phyloP scores from a whole-genome alignment of 2,113 vertebrate species.

The Chaenogobius annularis region DNA sequence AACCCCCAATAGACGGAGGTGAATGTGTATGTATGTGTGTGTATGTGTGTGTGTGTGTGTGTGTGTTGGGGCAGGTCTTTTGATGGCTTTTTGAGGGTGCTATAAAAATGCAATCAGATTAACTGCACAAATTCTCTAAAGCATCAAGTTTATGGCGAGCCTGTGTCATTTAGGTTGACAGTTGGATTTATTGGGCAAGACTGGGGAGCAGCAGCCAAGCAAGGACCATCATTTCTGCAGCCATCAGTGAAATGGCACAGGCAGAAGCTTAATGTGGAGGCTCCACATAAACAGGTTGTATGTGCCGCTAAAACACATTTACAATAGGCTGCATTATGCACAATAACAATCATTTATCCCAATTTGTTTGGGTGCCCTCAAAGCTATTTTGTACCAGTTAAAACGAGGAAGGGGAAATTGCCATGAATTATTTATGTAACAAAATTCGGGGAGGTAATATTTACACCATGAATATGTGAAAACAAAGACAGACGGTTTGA shows the following conservation, averaged over 20 bases:
- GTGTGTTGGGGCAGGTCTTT: constrained; percentile 33
- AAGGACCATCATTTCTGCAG: constrained; percentile 51
- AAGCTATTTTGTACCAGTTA: no score
- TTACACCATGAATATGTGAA: no score
- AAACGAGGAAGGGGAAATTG: no score
- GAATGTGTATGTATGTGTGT: constrained; percentile 58
- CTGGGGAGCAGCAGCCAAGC: constrained; percentile 25
- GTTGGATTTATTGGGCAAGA: constrained; percentile 53
- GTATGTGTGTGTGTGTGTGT: background rate
- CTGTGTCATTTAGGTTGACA: constrained; percentile 48
- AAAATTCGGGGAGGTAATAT: background rate
- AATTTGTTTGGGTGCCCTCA: background rate
- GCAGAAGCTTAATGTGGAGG: constrained; percentile 17
- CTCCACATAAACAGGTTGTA: constrained; percentile 37
- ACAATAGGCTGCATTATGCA: constrained; percentile 32
- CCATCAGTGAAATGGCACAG: constrained; percentile 53
- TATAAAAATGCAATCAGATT: constrained; percentile 61
- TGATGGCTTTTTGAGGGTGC: constrained; percentile 36
- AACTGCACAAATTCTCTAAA: constrained; percentile 42
- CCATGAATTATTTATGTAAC: background rate
- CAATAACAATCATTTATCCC: constrained; percentile 17
- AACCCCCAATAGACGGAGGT: background rate
- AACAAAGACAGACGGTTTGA: no score
- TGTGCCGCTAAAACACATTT: constrained; percentile 42
- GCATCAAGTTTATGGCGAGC: constrained; percentile 48